Evolutionary conservation across 2,113 vertebrate species (phyloP).

Genomic region (Pterocles orientalis): DNA sequence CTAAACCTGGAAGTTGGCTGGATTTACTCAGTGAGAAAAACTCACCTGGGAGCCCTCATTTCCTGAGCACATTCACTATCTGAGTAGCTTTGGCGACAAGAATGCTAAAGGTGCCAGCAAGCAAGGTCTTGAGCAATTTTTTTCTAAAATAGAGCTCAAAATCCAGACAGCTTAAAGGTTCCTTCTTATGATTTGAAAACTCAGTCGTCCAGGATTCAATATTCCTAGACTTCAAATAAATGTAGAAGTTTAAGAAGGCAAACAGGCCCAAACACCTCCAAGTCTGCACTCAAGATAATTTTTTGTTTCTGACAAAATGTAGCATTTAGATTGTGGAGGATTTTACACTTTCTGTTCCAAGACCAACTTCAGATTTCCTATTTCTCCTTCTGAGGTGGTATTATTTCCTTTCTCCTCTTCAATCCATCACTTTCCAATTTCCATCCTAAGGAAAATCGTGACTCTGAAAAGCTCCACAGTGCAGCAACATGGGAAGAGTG

Average conservation of each 20-base stretch:
- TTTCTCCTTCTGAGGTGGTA: not conserved
- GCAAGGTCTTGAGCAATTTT: not conserved
- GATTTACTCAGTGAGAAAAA: not conserved
- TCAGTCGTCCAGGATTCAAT: not conserved
- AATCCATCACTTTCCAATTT: not conserved
- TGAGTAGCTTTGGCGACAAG: not conserved
- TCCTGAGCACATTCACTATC: not conserved
- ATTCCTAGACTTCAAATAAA: not conserved
- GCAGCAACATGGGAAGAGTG: not conserved
- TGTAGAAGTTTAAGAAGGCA: not conserved
- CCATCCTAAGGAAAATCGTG: not conserved
- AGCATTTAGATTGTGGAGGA: not conserved
- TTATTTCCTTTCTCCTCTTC: not conserved
- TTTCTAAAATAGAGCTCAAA: not conserved
- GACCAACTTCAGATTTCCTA: not conserved
- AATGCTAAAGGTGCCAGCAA: not conserved
- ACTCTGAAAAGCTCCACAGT: not conserved
- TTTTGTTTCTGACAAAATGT: not conserved
- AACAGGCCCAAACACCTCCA: not conserved
- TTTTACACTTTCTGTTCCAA: not conserved
- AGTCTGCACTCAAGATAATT: slow-evolving; percentile 5
- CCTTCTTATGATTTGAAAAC: not conserved
- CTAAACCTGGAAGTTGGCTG: not conserved
- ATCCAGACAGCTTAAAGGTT: not conserved
- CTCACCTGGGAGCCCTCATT: not conserved